Conservation (phyloP, 2,113 vertebrate genomes). For the Craseonycteris thonglongyai region DNA sequence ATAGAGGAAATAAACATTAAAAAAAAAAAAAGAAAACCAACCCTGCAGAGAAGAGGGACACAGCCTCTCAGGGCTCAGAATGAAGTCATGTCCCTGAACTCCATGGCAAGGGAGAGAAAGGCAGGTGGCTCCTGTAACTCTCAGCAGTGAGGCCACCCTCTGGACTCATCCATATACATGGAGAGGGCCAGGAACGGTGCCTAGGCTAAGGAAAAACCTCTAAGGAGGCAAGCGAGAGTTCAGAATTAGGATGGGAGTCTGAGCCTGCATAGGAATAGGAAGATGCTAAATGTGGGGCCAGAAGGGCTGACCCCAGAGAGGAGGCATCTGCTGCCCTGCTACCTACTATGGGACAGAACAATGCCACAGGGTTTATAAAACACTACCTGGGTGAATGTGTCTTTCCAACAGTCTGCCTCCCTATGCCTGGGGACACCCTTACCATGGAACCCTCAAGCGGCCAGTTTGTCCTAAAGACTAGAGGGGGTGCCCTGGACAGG, state of each 20-base stretch:
- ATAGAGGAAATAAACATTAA: background rate
- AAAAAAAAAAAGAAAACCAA: background rate
- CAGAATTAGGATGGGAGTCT: background rate
- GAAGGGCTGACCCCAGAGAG: background rate
- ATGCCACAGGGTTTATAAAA: background rate
- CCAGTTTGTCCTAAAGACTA: background rate
- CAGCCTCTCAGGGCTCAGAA: background rate
- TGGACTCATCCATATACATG: background rate
- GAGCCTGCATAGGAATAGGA: background rate
- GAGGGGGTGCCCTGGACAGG: background rate
- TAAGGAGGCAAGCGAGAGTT: background rate
- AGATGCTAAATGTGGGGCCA: background rate
- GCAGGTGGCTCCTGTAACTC: background rate
- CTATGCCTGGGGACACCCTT: background rate
- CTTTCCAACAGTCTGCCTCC: background rate
- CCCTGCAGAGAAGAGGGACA: background rate
- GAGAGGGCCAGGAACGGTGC: background rate
- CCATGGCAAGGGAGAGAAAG: no score
- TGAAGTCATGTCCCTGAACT: background rate
- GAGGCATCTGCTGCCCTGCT: background rate
- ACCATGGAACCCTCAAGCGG: background rate
- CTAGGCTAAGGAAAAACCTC: background rate
- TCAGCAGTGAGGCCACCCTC: background rate
- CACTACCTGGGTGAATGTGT: background rate
- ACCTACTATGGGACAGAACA: background rate